Evolutionary conservation across 2,888 invertebrate genomes (phyloP).

Genomic region (Phoenoteleia sp.): DNA sequence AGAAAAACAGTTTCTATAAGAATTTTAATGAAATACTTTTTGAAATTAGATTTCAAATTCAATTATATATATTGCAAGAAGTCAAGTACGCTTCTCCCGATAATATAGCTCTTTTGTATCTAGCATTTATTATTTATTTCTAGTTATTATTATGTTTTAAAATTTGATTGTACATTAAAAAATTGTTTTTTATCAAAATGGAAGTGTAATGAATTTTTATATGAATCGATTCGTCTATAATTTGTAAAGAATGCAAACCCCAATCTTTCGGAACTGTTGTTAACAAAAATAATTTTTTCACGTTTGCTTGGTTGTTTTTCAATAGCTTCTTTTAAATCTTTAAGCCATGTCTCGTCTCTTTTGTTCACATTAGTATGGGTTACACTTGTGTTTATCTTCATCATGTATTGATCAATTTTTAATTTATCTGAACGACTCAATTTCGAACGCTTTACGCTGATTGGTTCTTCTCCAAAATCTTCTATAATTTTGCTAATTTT

Average conservation of each 20-base stretch:
- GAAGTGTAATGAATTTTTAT: too few relatives aligned
- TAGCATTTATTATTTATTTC: too few relatives aligned
- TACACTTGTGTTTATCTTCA: neutral
- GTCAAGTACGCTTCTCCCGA: too few relatives aligned
- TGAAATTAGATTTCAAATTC: conserved; percentile 8
- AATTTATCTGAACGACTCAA: neutral
- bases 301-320: conserved; percentile 5
- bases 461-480: conserved; percentile 19
- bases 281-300: conserved; percentile 29
- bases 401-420: conserved; percentile 10
- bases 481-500: conserved; percentile 8
- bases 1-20: neutral
- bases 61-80: too few relatives aligned
- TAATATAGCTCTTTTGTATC: too few relatives aligned
- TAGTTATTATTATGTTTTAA: too few relatives aligned
- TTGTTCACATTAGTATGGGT: neutral
- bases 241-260: conserved; percentile 14
- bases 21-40: neutral
- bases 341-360: neutral
- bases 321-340: conserved; percentile 12
- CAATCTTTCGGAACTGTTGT: conserved; percentile 18
- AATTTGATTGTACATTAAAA: too few relatives aligned
- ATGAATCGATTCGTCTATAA: neutral
- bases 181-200: too few relatives aligned
- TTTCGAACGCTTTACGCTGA: conserved; percentile 9